Evolutionary conservation across 2,888 invertebrate species (phyloP).

Genomic region (Drosophila anomalata): DNA sequence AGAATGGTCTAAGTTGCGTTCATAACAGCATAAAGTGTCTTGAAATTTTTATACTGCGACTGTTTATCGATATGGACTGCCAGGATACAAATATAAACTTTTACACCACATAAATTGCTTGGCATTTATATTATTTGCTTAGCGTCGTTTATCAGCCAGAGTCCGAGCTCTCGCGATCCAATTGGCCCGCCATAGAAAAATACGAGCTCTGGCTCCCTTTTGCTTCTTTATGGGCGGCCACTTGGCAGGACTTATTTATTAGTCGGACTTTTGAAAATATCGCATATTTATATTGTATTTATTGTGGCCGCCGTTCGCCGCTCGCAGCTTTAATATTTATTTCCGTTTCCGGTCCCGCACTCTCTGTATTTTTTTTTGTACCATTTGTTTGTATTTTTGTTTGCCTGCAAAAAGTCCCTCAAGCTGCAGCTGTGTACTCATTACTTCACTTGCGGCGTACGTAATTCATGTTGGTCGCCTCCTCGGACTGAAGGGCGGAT

Average conservation of each 20-base stretch:
- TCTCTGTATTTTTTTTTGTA: slow-evolving; percentile 3
- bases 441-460: slow-evolving; percentile 79
- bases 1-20: not conserved
- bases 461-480: slow-evolving; percentile 69
- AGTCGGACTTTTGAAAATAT: slow-evolving; percentile 74
- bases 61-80: slow-evolving; percentile 47
- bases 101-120: slow-evolving; percentile 70
- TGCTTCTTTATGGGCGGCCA: slow-evolving; percentile 26
- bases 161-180: slow-evolving; percentile 48
- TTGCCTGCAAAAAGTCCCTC: slow-evolving; percentile 39
- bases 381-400: slow-evolving; percentile 11
- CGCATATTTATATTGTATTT: slow-evolving; percentile 59
- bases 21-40: slow-evolving; percentile 25
- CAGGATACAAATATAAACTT: slow-evolving; percentile 62
- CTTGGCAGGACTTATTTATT: slow-evolving; percentile 67
- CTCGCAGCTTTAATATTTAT: slow-evolving; percentile 76
- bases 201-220: slow-evolving; percentile 18
- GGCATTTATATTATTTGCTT: slow-evolving; percentile 71
- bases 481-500: slow-evolving; percentile 50
- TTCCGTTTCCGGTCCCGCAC: slow-evolving; percentile 51
- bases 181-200: slow-evolving; percentile 52
- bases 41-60: slow-evolving; percentile 21
- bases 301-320: slow-evolving; percentile 54
- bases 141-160: slow-evolving; percentile 69
- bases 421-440: slow-evolving; percentile 61